Evolutionary conservation across 2,113 vertebrate genomes (phyloP), one percentile per base, ranked within the genome.

Genomic region (Electrona antarctica): DNA sequence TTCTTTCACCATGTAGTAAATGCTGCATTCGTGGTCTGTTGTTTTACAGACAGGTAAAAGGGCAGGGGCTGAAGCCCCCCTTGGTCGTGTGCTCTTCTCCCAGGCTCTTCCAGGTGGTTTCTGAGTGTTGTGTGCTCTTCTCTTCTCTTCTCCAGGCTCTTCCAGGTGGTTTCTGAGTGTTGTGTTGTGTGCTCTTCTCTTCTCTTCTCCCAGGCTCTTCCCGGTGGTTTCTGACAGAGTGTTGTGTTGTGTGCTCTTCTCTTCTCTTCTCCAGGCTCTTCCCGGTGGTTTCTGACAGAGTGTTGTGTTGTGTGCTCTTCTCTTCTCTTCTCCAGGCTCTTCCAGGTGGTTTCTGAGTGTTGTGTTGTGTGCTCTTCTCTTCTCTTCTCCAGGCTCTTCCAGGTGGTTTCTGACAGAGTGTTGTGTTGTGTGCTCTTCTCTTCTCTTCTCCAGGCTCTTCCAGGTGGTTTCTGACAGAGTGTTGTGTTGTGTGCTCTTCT

Each of bases 41-140:
- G n/a, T n/a, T n/a, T n/a, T n/a, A n/a, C n/a, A n/a, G n/a, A n/a
- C n/a, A n/a, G n/a, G n/a, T n/a, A n/a, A n/a, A n/a, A n/a, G n/a
- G n/a, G n/a, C n/a, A n/a, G n/a, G n/a, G n/a, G n/a, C n/a, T n/a
- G n/a, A n/a, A n/a, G n/a, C n/a, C n/a, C n/a, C n/a, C n/a, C n/a
- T n/a, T n/a, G n/a, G 64, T 45, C 76, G 55, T 79, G 67, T 65
- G 67, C 33, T 71, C 29, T 77, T 74, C 41, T 81, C 60, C 63
- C 78, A 99, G 98, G 84, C 92, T 99, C 74, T 98, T 97, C 84
- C 94, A 98, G 94, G 95, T 98, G 84, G 2, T 33, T 2, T 2
- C 4, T n/a, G n/a, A n/a, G 29, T 33, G 64, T 45, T 77, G 55
- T 79, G 67, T 65, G 67, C 33, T 71, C 29, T 77, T 74, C 41